Evolutionary conservation across 1,140 invertebrate genomes (phyloP).

Genomic region (Ceratina calcarata): DNA sequence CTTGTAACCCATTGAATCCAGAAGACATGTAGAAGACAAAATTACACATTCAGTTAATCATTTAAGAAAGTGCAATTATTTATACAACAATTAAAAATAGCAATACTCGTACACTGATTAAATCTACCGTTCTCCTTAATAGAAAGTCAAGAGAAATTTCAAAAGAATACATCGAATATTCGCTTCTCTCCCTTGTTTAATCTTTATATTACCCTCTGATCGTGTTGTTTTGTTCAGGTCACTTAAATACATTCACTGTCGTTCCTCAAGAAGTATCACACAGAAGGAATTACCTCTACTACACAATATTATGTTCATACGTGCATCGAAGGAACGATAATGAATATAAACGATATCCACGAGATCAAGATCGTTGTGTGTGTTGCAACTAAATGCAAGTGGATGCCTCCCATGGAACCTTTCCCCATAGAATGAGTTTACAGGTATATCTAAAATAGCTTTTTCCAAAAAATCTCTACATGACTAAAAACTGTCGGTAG

Average conservation of each 20-base stretch:
- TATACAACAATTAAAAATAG: constrained; percentile 13
- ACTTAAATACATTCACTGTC: constrained; percentile 81
- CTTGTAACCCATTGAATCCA: constrained; percentile 30
- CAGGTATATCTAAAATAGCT: constrained; percentile 78
- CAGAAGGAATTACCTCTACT: constrained; percentile 76
- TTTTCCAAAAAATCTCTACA: constrained; percentile 63
- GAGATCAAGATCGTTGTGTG: constrained; percentile 82
- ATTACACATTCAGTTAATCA: constrained; percentile 15
- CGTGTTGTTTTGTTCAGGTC: constrained; percentile 81
- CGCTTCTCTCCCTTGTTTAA: constrained; percentile 72
- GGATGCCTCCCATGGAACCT: constrained; percentile 80
- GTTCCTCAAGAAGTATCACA: constrained; percentile 79
- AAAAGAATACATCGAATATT: constrained; percentile 59
- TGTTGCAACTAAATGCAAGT: constrained; percentile 81
- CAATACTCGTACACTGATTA: constrained; percentile 15
- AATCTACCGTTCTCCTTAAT: constrained; percentile 11
- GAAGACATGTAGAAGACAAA: constrained; percentile 21
- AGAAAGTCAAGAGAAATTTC: constrained; percentile 47
- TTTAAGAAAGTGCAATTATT: background rate
- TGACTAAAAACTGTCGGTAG: constrained; percentile 57
- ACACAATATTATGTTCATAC: constrained; percentile 71
- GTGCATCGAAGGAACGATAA: constrained; percentile 78
- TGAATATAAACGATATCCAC: constrained; percentile 81
- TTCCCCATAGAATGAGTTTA: constrained; percentile 79
- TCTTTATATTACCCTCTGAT: constrained; percentile 78